Conservation (phyloP, 2,888 invertebrate genomes). For the Sceliomorpha sp. region DNA sequence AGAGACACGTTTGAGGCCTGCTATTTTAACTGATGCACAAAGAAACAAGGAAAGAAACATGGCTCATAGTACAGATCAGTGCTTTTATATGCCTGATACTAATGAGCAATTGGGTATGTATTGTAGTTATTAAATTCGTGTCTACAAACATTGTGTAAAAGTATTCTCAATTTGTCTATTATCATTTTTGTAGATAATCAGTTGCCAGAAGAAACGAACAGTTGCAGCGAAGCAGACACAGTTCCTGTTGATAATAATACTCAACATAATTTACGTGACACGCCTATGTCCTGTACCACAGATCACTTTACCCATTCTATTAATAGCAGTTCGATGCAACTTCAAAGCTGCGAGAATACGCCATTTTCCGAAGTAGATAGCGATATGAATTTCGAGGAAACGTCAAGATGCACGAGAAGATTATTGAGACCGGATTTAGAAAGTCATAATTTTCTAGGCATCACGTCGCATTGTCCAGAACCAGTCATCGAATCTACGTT, state of each 20-base stretch:
- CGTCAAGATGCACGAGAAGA: constrained; percentile 17
- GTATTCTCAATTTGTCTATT: no score
- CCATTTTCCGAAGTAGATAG: constrained; percentile 63
- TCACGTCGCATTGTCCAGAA: constrained; percentile 46
- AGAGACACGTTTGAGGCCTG: not conserved
- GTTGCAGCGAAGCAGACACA: no score
- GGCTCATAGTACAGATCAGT: constrained; percentile 51
- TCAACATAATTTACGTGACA: constrained; percentile 44
- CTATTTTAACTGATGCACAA: constrained; percentile 71
- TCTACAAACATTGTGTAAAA: no score
- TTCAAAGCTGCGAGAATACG: constrained; percentile 64
- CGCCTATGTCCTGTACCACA: constrained; percentile 78
- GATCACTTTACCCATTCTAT: constrained; percentile 71
- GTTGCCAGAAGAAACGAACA: no score
- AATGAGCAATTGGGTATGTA: constrained; percentile 6
- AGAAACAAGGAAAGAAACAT: constrained; percentile 73
- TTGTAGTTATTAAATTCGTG: no score
- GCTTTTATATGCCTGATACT: constrained; percentile 21
- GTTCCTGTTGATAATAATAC: not conserved
- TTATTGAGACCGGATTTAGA: constrained; percentile 16
- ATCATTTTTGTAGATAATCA: no score
- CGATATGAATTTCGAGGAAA: constrained; percentile 39
- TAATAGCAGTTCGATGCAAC: constrained; percentile 63
- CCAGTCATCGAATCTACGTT: constrained; percentile 60
- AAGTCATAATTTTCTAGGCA: constrained; percentile 27